Conservation (phyloP, 2,888 invertebrate species). For the Drosophila cracens region DNA sequence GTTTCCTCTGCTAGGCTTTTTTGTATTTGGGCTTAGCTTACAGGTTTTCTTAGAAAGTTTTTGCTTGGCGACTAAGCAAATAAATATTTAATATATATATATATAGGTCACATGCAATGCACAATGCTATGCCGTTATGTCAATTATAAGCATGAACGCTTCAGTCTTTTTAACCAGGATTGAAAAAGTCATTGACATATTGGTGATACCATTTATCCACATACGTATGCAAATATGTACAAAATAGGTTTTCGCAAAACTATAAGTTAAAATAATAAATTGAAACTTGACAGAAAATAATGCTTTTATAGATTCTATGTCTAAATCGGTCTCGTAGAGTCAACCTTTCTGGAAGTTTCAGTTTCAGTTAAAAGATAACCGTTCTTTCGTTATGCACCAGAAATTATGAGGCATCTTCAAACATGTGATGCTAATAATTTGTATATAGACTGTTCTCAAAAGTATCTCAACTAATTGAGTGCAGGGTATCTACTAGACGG, state of each 20-base stretch:
- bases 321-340: too few species aligned
- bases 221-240: background rate
- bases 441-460: background rate
- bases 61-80: slow-evolving; percentile 12
- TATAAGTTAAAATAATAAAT: background rate
- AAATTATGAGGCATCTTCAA: too few species aligned
- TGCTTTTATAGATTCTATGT: background rate
- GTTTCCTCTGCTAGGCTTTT: background rate
- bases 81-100: slow-evolving; percentile 4
- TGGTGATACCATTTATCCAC: background rate
- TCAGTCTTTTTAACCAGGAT: background rate
- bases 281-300: background rate
- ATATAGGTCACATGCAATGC: slow-evolving; percentile 18
- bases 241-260: background rate
- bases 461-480: background rate
- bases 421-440: background rate
- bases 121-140: background rate
- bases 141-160: background rate
- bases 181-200: background rate
- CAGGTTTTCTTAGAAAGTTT: slow-evolving; percentile 5
- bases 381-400: background rate
- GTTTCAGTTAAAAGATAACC: too few species aligned
- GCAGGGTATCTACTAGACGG: background rate
- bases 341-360: too few species aligned
- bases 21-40: background rate